phyloP scores from a whole-genome alignment of 2,888 invertebrate genomes.

The Schrankia costaestrigalis region DNA sequence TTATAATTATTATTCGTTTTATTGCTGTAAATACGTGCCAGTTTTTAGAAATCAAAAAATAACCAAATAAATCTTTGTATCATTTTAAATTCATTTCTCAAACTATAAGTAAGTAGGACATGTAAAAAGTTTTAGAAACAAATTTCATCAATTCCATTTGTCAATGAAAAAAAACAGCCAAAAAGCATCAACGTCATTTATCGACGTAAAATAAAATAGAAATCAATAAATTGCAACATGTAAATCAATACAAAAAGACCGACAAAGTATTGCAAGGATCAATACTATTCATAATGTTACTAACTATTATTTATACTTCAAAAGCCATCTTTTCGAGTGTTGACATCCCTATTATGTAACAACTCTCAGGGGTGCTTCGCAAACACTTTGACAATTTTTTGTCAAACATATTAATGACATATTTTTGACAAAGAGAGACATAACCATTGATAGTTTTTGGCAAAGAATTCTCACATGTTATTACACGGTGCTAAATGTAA shows the following conservation, averaged over 20 bases:
- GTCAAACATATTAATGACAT: conserved; percentile 67
- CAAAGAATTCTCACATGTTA: conserved; percentile 65
- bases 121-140: too few species aligned
- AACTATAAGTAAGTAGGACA: too few species aligned
- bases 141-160: too few species aligned
- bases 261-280: conserved; percentile 62
- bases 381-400: conserved; percentile 61
- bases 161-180: too few species aligned
- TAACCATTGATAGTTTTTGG: conserved; percentile 65
- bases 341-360: conserved; percentile 76
- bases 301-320: conserved; percentile 74
- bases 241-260: conserved; percentile 58
- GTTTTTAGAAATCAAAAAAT: too few species aligned
- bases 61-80: too few species aligned
- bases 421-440: conserved; percentile 72
- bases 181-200: too few species aligned
- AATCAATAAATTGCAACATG: conserved; percentile 64
- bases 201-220: too few species aligned
- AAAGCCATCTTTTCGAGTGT: conserved; percentile 68
- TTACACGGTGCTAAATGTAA: conserved; percentile 71
- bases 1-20: too few species aligned
- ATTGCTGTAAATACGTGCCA: too few species aligned
- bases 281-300: conserved; percentile 48
- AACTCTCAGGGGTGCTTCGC: conserved; percentile 66
- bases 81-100: too few species aligned